Evolutionary conservation across 2,113 vertebrate genomes (phyloP), one percentile per base, ranked within the genome.

Genomic region (Odocoileus virginianus): DNA sequence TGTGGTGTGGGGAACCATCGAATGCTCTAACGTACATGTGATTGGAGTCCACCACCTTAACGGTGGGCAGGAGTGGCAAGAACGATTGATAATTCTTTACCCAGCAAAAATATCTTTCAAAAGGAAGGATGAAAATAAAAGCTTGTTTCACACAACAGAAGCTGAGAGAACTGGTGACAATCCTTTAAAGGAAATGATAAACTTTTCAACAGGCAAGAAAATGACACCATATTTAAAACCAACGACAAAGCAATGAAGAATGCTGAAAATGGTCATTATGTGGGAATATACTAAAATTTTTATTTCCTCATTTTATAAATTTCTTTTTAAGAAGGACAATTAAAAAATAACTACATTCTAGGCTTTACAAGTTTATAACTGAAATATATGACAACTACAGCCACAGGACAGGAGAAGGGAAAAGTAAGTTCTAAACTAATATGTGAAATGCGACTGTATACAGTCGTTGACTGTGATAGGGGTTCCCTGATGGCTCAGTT

Each of bases 151-250:
- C 8, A 76, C 12, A 76, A 40, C 0, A 90, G 52, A 94, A 64
- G 25, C 9, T 76, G 33, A 89, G 25, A 87, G 1, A 90, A 93
- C 28, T n/a, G 36, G 36, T 4, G 19, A 58, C 28, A 87, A 84
- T 79, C 5, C 36, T 71, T 4, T 17, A 8, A 78, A 89, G 82
- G 11, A 83, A 90, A 96, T 60, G 52, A 79, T 40, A 79, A 36
- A 88, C 6, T 97, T 36, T 93, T 67, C 21, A 45, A 89, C 55
- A 61, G 4, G n/a, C 91, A 92, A 93, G 47, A 87, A 89, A 93
- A 64, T 64, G 21, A 33, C n/a, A 71, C 17, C 33, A 52, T 6
- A 96, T 87, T 92, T 82, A 89, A 97, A 92, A 94, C 13, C 28
- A 74, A 43, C 6, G 61, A 84, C 7, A 81, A 40, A 71, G 28